phyloP scores from a whole-genome alignment of 2,113 vertebrate genomes.

The Stercorarius parasiticus region DNA sequence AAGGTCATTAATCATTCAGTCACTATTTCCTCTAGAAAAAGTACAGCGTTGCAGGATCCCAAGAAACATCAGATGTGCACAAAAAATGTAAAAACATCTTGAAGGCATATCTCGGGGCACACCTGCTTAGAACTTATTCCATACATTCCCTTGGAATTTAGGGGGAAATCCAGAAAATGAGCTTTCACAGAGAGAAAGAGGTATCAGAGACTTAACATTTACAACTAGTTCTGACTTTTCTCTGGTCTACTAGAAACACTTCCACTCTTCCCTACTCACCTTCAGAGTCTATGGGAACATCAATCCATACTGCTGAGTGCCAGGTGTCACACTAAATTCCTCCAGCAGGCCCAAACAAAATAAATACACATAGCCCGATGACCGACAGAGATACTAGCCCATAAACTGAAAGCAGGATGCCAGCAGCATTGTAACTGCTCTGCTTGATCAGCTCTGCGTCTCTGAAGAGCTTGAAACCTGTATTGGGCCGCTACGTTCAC shows the following conservation, averaged over 20 bases:
- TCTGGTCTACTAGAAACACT: not conserved
- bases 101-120: not conserved
- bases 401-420: not conserved
- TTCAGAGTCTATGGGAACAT: not conserved
- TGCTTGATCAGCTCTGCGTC: not conserved
- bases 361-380: not conserved
- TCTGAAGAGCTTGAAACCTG: not conserved
- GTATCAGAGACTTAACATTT: not conserved
- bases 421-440: not conserved
- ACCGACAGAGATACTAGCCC: not conserved
- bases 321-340: accelerated
- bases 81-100: not conserved
- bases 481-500: accelerated
- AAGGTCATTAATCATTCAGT: not conserved
- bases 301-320: not conserved
- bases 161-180: not conserved
- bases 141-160: not conserved
- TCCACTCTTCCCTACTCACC: not conserved
- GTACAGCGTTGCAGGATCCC: not conserved
- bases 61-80: not conserved
- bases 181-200: not conserved
- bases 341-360: not conserved
- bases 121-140: not conserved
- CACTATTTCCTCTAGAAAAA: not conserved
- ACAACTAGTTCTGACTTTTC: not conserved